A percentile compares a stretch with the other conserved stretches of the same genome.
Conservation (phyloP, 2,888 invertebrate species). For the Onthophagus sagittarius region DNA sequence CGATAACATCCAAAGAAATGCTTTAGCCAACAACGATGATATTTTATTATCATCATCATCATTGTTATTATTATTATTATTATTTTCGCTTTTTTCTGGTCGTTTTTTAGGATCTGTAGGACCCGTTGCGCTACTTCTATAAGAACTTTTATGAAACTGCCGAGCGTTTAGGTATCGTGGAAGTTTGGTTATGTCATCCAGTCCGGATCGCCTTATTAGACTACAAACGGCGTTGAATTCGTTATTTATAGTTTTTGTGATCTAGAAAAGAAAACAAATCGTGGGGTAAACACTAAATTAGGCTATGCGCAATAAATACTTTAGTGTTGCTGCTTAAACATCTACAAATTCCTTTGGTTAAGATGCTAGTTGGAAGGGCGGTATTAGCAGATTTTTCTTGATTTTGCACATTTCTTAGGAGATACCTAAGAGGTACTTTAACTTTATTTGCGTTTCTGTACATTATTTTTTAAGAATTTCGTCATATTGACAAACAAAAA, state of each 20-base stretch:
- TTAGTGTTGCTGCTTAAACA: conserved; percentile 19
- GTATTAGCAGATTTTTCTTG: conserved; percentile 23
- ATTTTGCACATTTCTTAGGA: conserved; percentile 24
- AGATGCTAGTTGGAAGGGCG: conserved; percentile 8
- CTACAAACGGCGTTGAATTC: conserved; percentile 58
- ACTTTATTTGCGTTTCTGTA: conserved; percentile 22
- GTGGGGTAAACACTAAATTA: neutral
- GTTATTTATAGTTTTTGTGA: conserved; percentile 36
- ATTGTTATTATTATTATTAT: conserved; percentile 57
- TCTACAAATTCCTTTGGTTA: conserved; percentile 9
- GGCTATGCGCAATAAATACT: neutral
- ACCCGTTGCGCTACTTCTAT: conserved; percentile 26
- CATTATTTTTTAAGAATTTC: conserved; percentile 21
- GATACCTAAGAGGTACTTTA: conserved; percentile 21
- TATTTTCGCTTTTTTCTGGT: conserved; percentile 54
- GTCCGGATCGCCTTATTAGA: conserved; percentile 53
- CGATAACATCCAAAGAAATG: conserved; percentile 74
- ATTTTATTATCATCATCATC: conserved; percentile 68
- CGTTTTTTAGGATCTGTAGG: conserved; percentile 38
- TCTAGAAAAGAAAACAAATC: conserved; percentile 1
- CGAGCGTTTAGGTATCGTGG: conserved; percentile 32
- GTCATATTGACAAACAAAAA: conserved; percentile 19
- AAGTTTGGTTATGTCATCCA: conserved; percentile 45
- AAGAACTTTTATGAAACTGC: conserved; percentile 36
- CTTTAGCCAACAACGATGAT: conserved; percentile 69